Evolutionary conservation across 2,797 vertebrate species (phyloP), one percentile per base, ranked within the genome.

Genomic region (Vipera latastei): DNA sequence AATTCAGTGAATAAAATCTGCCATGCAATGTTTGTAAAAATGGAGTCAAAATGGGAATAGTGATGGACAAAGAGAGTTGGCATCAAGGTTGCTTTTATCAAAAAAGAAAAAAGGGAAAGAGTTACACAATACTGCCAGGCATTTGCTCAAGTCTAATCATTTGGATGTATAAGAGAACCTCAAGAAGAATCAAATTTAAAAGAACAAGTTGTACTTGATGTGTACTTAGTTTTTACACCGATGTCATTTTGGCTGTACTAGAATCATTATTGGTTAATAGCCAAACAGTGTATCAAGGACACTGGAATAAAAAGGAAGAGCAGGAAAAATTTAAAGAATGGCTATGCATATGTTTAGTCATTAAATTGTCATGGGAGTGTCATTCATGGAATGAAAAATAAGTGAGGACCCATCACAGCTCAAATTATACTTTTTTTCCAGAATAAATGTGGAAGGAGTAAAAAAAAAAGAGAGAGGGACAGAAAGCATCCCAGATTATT

Each of bases 121-220:
- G 69, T 48, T 95, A 90, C 93, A 88, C 86, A 93, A 95, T 94
- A 93, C 90, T 94, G 59, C 87, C 87, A 95, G 91, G 88, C 90
- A 90, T 69, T 57, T 95, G 92, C 85, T 96, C 92, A 32, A 69
- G 89, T 94, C 90, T 93, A 93, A 94, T 95, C 93, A 9, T 92
- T 38, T 94, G 88, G 26, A 61, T 93, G 93, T 94, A 56, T 89
- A 95, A 95, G 59, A 88, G 85, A 92, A 95, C 60, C 87, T 38
- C 86, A 92, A 95, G 28, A 38, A 48, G 0, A 94, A 92, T 86
- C 90, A 95, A 95, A 95, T 88, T 91, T 53, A 95, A 95, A 94
- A 93, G 96, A 96, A 96, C 94, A 95, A 95, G 91, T 61, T 94
- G 95, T 96, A 95, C 90, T 88, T 94, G 90, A 93, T 94, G 60